Conservation (phyloP, 2,888 invertebrate species). For the Limnephilus lunatus region DNA sequence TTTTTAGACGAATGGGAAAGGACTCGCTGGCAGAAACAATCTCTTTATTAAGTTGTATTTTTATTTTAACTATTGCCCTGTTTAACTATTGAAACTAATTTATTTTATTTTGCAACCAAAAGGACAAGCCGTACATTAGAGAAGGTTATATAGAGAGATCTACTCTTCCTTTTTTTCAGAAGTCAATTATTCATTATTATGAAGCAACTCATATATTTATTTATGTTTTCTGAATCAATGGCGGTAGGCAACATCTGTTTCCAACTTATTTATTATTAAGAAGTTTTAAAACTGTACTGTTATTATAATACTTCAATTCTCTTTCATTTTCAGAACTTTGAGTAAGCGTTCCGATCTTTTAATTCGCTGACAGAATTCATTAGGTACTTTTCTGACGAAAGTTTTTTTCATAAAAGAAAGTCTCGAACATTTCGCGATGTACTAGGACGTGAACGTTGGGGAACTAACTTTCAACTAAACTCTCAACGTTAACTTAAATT, state of each 20-base stretch:
- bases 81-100: no score
- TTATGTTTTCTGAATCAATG: not conserved
- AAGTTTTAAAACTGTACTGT: not conserved
- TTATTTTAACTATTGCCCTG: no score
- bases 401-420: not conserved
- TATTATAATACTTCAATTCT: not conserved
- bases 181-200: not conserved
- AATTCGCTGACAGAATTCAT: not conserved
- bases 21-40: no score
- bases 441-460: not conserved
- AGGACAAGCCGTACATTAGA: no score
- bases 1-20: no score
- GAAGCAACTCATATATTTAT: not conserved
- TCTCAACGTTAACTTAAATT: not conserved
- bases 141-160: no score
- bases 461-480: not conserved
- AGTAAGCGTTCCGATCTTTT: not conserved
- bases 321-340: not conserved
- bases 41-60: no score
- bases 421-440: not conserved
- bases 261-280: not conserved
- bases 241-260: not conserved
- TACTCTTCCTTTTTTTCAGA: no score
- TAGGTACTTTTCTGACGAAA: not conserved
- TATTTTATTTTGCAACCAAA: no score